Evolutionary conservation across 2,113 vertebrate species (phyloP).

Genomic region (Haemorhous mexicanus): DNA sequence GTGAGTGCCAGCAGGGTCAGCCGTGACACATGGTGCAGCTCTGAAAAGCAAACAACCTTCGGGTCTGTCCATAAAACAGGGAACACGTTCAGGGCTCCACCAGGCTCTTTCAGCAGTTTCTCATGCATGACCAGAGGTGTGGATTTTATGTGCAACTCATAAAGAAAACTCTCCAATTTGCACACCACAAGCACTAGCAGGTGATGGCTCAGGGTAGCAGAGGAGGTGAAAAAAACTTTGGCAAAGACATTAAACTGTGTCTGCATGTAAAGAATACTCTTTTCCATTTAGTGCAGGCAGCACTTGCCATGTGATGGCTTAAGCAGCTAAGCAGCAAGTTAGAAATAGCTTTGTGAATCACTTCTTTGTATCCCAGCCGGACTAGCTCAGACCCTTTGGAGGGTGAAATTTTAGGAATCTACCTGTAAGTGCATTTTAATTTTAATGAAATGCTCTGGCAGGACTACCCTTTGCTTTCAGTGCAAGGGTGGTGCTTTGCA

Average conservation of each 20-base stretch:
- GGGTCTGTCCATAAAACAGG: slow-evolving; percentile 38
- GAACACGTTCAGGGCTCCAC: slow-evolving; percentile 33
- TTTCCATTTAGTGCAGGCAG: slow-evolving; percentile 8
- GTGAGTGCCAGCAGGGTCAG: slow-evolving; percentile 41
- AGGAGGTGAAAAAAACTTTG: slow-evolving; percentile 51
- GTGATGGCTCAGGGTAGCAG: slow-evolving; percentile 47
- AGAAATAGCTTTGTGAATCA: slow-evolving; percentile 8
- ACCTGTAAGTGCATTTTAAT: neutral
- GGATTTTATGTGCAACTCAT: slow-evolving; percentile 70
- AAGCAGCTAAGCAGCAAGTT: slow-evolving; percentile 7
- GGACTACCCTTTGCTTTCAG: neutral
- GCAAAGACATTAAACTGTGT: slow-evolving; percentile 25
- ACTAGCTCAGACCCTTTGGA: neutral
- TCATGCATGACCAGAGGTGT: slow-evolving; percentile 68
- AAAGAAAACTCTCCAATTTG: slow-evolving; percentile 60
- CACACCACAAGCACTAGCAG: slow-evolving; percentile 47
- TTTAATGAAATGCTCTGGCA: neutral
- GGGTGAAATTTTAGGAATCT: neutral
- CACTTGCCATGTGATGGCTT: neutral
- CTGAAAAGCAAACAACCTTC: slow-evolving; percentile 52
- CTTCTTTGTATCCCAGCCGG: neutral
- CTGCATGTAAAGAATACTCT: slow-evolving; percentile 11
- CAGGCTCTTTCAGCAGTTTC: slow-evolving; percentile 50
- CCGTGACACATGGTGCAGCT: slow-evolving; percentile 43
- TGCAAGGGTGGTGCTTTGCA: neutral